Evolutionary conservation across 2,888 invertebrate species (phyloP), one percentile per base, ranked within the genome.

Genomic region (Drosophila ezoana): DNA sequence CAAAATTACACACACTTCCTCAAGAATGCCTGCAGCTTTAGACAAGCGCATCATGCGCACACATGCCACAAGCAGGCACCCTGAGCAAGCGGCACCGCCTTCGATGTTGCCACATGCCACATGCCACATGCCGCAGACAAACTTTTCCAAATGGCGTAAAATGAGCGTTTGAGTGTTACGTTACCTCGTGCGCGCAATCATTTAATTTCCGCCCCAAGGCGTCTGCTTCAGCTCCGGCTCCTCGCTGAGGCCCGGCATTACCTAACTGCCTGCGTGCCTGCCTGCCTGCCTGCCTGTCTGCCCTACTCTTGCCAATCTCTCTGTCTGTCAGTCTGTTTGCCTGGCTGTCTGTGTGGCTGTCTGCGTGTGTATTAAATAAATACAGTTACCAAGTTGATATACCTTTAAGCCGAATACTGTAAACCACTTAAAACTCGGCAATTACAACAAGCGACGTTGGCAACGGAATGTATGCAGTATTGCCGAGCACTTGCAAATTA

Each of bases 341-440:
- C 45, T 41, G 64, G 40, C 33, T 67, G 59, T 38, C 16, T 65
- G 61, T 32, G 28, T 67, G 67, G 10, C 61, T 67, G 62, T 47
- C 65, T 76, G 76, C 68, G 81, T 73, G 79, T 84, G 75, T 79
- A 87, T 84, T 84, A 84, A 84, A 84, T 84, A 84, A 84, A 87
- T 84, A 84, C 83, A 84, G 84, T 84, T 84, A 87, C 87, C 87
- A 78, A 87, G 87, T 84, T 84, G 85, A 84, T 81, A 87, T 81
- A 81, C 85, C 83, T 84, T 84, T 87, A 84, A 84, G 75, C 84
- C 85, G 87, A 87, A 84, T 84, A 84, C 84, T 81, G 87, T 84
- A 84, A 84, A 81, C 87, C 83, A 84, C 83, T 84, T 84, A 84
- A 84, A 84, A 84, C 81, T 72, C 81, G 40, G 75, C 82, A 82